phyloP scores from a whole-genome alignment of 2,888 invertebrate species.

The Mallateleia sp. region DNA sequence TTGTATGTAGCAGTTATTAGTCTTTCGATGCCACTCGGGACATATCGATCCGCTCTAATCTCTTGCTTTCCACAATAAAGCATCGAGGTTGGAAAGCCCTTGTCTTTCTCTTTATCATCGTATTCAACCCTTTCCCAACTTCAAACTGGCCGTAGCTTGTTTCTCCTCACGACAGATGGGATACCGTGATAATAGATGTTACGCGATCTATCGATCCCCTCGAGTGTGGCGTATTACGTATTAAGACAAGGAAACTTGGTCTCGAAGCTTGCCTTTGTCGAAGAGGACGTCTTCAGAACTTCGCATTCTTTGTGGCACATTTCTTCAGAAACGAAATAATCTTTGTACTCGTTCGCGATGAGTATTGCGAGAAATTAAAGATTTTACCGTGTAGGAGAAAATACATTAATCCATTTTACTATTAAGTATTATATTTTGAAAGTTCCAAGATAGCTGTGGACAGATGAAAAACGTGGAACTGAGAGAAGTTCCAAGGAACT shows the following conservation, averaged over 20 bases:
- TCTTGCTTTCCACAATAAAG: constrained; percentile 72
- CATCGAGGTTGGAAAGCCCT: constrained; percentile 70
- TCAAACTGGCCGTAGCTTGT: constrained; percentile 44
- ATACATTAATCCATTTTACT: too few species aligned
- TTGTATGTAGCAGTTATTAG: constrained; percentile 68
- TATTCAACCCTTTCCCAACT: constrained; percentile 60
- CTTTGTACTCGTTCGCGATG: too few species aligned
- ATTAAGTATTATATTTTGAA: too few species aligned
- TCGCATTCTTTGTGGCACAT: constrained; percentile 27
- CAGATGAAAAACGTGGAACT: too few species aligned
- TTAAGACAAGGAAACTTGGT: constrained; percentile 43
- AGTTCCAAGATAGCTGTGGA: too few species aligned
- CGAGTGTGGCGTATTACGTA: constrained; percentile 44
- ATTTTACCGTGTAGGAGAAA: too few species aligned
- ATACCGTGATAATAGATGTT: constrained; percentile 64
- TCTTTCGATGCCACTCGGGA: constrained; percentile 68
- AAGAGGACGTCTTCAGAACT: constrained; percentile 30
- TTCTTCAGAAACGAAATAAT: too few species aligned
- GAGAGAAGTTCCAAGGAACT: too few species aligned
- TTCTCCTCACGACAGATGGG: constrained; percentile 49
- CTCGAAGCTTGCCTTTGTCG: constrained; percentile 2
- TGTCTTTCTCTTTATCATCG: constrained; percentile 65
- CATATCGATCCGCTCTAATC: constrained; percentile 72
- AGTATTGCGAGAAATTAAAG: too few species aligned
- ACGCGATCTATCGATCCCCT: constrained; percentile 62